Conservation (phyloP, 1,140 invertebrate species). For the Hypsibius dujardini region DNA sequence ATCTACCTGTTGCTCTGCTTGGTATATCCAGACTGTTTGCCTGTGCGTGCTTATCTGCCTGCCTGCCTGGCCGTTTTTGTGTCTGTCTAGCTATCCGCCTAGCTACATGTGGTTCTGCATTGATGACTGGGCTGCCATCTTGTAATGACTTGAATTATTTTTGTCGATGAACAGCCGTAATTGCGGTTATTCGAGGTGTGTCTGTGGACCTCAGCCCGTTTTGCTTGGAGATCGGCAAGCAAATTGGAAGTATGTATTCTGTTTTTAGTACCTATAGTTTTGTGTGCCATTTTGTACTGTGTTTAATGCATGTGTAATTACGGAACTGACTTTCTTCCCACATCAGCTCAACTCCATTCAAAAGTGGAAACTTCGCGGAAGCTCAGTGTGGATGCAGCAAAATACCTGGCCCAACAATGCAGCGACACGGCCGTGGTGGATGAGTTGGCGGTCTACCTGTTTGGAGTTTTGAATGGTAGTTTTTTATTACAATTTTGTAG, state of each 20-base stretch:
- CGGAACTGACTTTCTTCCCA: slow-evolving; percentile 21
- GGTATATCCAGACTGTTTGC: too few species aligned
- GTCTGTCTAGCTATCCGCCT: too few species aligned
- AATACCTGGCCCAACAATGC: slow-evolving; percentile 51
- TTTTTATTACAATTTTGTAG: background rate
- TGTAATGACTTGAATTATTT: slow-evolving; percentile 20
- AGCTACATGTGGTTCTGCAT: background rate
- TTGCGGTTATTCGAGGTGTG: slow-evolving; percentile 49
- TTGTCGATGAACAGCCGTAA: slow-evolving; percentile 40
- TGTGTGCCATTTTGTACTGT: slow-evolving; percentile 20
- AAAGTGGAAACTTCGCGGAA: slow-evolving; percentile 57
- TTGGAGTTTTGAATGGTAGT: slow-evolving; percentile 57
- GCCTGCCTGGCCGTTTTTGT: too few species aligned
- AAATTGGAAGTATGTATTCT: slow-evolving; percentile 45
- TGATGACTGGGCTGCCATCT: slow-evolving; percentile 15
- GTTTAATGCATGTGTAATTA: background rate
- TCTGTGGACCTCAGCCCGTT: slow-evolving; percentile 59
- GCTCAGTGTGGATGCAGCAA: slow-evolving; percentile 50
- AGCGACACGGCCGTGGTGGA: slow-evolving; percentile 47
- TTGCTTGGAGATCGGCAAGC: slow-evolving; percentile 59
- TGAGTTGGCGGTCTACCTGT: slow-evolving; percentile 50
- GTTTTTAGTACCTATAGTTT: slow-evolving; percentile 19
- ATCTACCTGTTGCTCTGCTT: too few species aligned
- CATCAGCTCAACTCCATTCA: slow-evolving; percentile 34
- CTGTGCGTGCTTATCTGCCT: too few species aligned